Conservation (phyloP, 2,113 vertebrate species). For the Strix uralensis region DNA sequence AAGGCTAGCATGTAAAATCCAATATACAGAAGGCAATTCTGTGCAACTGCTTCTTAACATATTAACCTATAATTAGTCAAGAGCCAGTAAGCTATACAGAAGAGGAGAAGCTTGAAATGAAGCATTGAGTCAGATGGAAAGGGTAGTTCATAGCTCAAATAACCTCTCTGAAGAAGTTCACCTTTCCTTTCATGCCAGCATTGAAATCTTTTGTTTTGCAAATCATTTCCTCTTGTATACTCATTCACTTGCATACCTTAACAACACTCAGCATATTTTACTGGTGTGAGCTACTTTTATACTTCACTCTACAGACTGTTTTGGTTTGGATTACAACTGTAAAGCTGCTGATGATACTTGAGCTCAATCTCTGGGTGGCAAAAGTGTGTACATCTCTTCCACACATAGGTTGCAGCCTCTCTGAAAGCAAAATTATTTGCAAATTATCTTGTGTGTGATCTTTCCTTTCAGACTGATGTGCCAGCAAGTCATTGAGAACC, state of each 20-base stretch:
- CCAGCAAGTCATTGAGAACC: neutral
- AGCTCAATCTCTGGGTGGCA: neutral
- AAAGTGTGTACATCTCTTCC: neutral
- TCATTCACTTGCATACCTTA: neutral
- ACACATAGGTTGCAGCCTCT: neutral
- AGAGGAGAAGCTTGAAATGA: slow-evolving; percentile 23
- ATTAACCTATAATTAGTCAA: slow-evolving; percentile 71
- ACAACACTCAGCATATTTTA: neutral
- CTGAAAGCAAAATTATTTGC: neutral
- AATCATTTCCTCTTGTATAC: neutral
- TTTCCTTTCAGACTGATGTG: neutral
- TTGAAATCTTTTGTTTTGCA: neutral
- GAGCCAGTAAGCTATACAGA: slow-evolving; percentile 3
- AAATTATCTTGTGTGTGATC: neutral
- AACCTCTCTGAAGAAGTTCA: slow-evolving; percentile 14
- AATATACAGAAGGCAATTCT: slow-evolving; percentile 64
- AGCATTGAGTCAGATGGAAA: slow-evolving; percentile 16
- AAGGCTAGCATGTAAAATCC: slow-evolving; percentile 24
- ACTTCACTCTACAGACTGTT: neutral
- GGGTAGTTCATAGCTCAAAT: neutral
- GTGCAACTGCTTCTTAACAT: slow-evolving; percentile 31
- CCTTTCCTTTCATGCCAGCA: neutral
- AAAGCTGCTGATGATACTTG: neutral
- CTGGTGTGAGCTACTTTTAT: neutral
- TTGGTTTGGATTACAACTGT: neutral